These are phyloP conservation scores for Neotoxoptera formosana DNA, from an alignment of 1,140 invertebrate species.

Conservation along the genomic window DNA sequence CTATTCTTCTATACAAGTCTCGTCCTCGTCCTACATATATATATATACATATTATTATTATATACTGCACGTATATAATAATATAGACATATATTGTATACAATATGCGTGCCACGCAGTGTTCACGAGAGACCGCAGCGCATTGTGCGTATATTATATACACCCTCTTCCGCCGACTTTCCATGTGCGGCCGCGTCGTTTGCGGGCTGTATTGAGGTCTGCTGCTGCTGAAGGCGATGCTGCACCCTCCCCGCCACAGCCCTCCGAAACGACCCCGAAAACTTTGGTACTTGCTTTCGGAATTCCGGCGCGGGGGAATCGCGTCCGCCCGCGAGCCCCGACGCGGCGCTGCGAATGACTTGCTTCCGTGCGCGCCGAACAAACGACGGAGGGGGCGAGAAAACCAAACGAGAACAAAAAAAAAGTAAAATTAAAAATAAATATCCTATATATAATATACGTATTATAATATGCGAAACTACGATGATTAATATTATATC, in stretches of 20 bases:
- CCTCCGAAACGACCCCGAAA: background rate
- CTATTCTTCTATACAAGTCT: conserved; percentile 2
- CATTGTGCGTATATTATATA: conserved; percentile 18
- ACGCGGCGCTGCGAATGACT: background rate
- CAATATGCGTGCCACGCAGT: background rate
- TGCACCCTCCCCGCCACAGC: background rate
- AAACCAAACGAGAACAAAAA: background rate
- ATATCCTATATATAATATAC: background rate
- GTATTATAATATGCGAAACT: background rate
- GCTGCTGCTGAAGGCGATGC: background rate
- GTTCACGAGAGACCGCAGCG: background rate
- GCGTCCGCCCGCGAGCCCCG: background rate
- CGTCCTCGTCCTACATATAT: background rate
- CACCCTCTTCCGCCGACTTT: background rate
- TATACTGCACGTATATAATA: background rate
- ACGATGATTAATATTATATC: background rate
- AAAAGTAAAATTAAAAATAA: background rate
- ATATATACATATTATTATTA: too few relatives aligned
- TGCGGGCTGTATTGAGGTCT: conserved; percentile 10
- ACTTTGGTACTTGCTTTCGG: conserved; percentile 1
- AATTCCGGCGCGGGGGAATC: background rate
- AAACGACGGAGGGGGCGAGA: background rate
- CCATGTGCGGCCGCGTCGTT: background rate
- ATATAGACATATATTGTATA: background rate
- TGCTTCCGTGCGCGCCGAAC: background rate